Evolutionary conservation across 2,888 invertebrate genomes (phyloP), one percentile per base, ranked within the genome.

Genomic region (Andrena camellia): DNA sequence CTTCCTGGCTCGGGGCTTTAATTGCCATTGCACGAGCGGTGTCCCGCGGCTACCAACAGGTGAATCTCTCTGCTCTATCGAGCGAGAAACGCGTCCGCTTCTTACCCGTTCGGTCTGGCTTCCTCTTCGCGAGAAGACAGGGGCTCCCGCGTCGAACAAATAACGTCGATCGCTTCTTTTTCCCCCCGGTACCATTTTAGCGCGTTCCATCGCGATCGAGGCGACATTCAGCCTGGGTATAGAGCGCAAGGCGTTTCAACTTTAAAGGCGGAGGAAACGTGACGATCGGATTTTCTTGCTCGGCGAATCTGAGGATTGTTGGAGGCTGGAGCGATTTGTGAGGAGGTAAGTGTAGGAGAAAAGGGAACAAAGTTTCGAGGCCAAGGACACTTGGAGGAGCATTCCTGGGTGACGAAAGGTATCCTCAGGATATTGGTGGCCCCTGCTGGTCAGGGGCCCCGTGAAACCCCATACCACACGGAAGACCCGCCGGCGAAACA

Each of bases 401-500:
- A 67, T 78, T 78, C 52, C 29, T 26, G 48, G 20, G 52, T 62
- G 84, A 75, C 72, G 85, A 81, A 84, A 78, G 85, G 78, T 78
- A 84, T 81, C 75, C 77, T 81, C 66, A 74, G 67, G 72, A 72
- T 83, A 81, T 83, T 54, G 83, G 82, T 78, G 76, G 78, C 72
- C 62, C 78, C 73, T 60, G 63, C 72, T 72, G 80, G 78, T 64
- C 78, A 79, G 76, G 67, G 50, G 59, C 78, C 71, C 67, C 66
- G 62, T 70, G 77, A 71, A 79, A 82, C 64, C 74, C 71, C 77
- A 76, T 82, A 75, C 78, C 81, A 85, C 76, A 63, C 83, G 84
- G 81, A 85, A 85, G 86, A 83, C 83, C 89, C 84, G 83, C 76
- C 88, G 90, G 88, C 88, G 81, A 73, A 85, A 84, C 84, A 80